Base-by-base conservation (phyloP, 2,113 vertebrate species). In the Dromiciops gliroides region DNA sequence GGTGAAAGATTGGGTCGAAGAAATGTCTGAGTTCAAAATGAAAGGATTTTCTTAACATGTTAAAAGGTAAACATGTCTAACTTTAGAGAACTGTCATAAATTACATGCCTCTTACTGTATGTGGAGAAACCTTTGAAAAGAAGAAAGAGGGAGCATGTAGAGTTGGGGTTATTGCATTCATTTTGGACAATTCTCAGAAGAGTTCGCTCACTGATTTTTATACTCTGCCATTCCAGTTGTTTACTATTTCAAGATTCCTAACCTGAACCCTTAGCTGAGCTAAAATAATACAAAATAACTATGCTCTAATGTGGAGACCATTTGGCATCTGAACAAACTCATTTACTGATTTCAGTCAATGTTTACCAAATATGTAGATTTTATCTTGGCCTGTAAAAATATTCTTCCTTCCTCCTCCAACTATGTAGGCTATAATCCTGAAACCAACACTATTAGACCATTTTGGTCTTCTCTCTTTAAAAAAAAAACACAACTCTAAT, bases 1-100 rank as follows among this genome's bases (percentile, higher is more conserved):
- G 92, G 91, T 97, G 97, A 97, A 97, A 95, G 92, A 96, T 90
- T 95, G 95, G 97, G 95, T 51, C 93, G 95, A 93, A 95, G 91
- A 94, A 90, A 95, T 96, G 56, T 51, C 95, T 47, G 89, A 0
- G 1, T 96, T 97, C 94, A 95, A 83, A 98, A 98, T 90, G 92
- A 97, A 98, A 97, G 91, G 95, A 53, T 96, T 90, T 96, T 95
- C 91, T 96, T 97, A 96, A 95, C 97, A 97, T 95, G 96, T 44
- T 97, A 97, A 96, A 97, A 98, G 89, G 95, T 96, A 96, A 96
- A 97, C 97, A 96, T 93, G 98, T 96, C 96, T 97, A 97, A 93
- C 90, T 11, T 28, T 48, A 91, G 96, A 96, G 91, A 97, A 98
- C 96, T 97, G 96, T 91, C 97, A 97, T 97, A 97, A 97, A 98